phyloP scores from a whole-genome alignment of 2,888 invertebrate genomes.

The Timema cristinae region DNA sequence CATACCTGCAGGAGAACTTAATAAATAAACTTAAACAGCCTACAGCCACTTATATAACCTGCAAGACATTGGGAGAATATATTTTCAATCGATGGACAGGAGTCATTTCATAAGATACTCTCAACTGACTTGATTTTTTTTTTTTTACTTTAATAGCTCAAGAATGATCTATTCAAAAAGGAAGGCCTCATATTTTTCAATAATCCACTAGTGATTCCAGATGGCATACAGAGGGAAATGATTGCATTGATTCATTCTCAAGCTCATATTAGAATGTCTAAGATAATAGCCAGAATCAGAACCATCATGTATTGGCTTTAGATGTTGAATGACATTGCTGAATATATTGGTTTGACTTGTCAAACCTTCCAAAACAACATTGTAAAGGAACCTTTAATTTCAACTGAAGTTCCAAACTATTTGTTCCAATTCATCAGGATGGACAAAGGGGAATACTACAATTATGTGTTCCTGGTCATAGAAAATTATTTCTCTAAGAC shows the following conservation, averaged over 20 bases:
- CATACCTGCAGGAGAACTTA: too few species aligned
- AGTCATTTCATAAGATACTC: too few species aligned
- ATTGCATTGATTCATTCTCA: background rate
- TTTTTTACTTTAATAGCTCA: too few species aligned
- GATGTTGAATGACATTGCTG: background rate
- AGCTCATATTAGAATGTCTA: background rate
- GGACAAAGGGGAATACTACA: background rate
- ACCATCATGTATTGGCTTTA: background rate
- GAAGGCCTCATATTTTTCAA: too few species aligned
- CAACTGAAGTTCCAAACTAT: background rate
- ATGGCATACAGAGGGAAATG: background rate
- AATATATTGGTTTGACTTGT: background rate
- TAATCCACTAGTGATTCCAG: background rate
- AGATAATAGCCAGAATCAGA: background rate
- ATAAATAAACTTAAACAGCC: too few species aligned
- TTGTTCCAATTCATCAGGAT: background rate
- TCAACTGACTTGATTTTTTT: too few species aligned
- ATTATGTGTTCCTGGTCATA: background rate
- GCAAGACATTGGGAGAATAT: too few species aligned
- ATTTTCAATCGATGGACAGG: too few species aligned
- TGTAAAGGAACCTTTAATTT: background rate
- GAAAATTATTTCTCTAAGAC: background rate
- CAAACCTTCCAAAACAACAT: slow-evolving; percentile 7
- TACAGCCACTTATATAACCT: too few species aligned
- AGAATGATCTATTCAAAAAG: too few species aligned